Evolutionary conservation across 2,888 invertebrate species (phyloP).

Genomic region (Leucophenga maculata): DNA sequence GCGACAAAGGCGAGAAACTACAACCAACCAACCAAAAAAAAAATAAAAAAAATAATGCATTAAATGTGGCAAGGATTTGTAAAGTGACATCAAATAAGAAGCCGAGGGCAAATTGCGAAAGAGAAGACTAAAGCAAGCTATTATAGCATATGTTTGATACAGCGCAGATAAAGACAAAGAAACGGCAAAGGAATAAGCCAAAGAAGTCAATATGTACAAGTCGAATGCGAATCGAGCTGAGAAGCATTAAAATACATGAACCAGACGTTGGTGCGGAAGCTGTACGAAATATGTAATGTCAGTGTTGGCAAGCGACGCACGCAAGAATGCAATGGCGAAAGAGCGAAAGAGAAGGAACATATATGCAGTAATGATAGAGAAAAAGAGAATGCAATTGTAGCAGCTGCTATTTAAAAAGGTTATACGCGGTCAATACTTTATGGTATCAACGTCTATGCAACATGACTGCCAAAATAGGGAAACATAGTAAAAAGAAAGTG

Average conservation of each 20-base stretch:
- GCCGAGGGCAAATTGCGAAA: no score
- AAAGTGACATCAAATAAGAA: no score
- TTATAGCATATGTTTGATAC: not conserved
- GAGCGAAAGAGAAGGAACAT: not conserved
- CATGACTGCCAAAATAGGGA: no score
- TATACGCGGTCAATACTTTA: constrained; percentile 19
- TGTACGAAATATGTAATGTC: constrained; percentile 26
- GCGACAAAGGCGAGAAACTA: not conserved
- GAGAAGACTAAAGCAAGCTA: not conserved
- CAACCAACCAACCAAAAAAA: not conserved
- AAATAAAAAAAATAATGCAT: not conserved
- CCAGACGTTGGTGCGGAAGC: not conserved
- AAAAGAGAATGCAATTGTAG: constrained; percentile 3
- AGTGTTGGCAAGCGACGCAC: constrained; percentile 47
- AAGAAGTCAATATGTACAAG: no score
- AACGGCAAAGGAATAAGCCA: not conserved
- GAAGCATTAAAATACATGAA: no score
- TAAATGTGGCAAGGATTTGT: not conserved
- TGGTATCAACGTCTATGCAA: not conserved
- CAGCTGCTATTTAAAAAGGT: constrained; percentile 7
- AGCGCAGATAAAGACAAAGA: not conserved
- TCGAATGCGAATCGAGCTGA: no score
- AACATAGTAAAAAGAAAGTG: no score
- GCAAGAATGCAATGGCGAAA: no score
- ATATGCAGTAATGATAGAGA: constrained; percentile 18